Conservation (phyloP, 2,113 vertebrate genomes). For the Corvus moneduloides region DNA sequence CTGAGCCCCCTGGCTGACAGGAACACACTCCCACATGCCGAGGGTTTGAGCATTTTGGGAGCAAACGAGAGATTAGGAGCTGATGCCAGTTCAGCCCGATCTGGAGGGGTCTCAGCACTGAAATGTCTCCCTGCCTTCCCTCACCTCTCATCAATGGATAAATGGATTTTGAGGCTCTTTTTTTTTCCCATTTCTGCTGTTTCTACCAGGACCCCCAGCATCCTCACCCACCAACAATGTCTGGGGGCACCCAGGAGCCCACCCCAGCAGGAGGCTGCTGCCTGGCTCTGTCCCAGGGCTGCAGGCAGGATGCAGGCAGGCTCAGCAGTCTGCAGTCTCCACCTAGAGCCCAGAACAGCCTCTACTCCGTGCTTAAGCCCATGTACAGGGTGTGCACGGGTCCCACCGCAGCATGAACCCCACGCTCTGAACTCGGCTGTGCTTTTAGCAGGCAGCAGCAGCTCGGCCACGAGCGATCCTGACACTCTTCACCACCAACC, state of each 20-base stretch:
- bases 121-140: background rate
- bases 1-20: background rate
- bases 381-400: fast-evolving
- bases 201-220: background rate
- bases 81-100: background rate
- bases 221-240: background rate
- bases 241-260: background rate
- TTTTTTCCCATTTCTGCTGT: background rate
- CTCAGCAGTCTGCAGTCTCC: constrained; percentile 47
- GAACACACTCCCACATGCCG: background rate
- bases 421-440: background rate
- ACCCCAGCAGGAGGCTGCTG: background rate
- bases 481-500: background rate
- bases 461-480: background rate
- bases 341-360: constrained; percentile 35
- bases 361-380: background rate
- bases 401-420: background rate
- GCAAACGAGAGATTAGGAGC: background rate
- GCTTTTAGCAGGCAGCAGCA: background rate
- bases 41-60: background rate
- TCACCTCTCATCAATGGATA: background rate
- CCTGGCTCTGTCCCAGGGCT: background rate
- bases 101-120: background rate
- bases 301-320: background rate
- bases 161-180: background rate